Evolutionary conservation across 2,797 vertebrate genomes (phyloP), one percentile per base, ranked within the genome.

Genomic region (Dermochelys coriacea): DNA sequence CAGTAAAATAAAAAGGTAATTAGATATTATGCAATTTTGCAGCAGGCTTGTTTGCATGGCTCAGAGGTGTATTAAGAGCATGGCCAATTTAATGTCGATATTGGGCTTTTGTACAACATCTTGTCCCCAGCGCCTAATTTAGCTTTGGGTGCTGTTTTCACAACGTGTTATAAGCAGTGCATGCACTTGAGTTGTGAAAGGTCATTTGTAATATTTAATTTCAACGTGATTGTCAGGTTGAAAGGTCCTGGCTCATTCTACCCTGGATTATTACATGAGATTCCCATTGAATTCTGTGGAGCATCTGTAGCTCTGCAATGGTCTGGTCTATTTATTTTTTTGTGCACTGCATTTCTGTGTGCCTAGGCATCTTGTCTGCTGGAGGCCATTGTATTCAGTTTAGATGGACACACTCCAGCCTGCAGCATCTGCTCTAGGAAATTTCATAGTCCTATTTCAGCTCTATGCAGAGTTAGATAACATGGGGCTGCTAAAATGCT

Each of bases 221-320:
- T 68, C 64, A n/a, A 37, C 34, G 37, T 68, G n/a, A 68, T 9
- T 4, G 15, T 21, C 16, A 54, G 59, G 6, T 37, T 47, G 0
- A 0, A 90, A n/a, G 18, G 4, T 12, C 59, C 80, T 2, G 34
- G 25, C 4, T 82, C 0, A 3, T 87, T 87, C 57, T 59, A 74
- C 50, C 8, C 49, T 19, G 9, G 1, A 0, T 0, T 2, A 59
- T 27, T 41, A 41, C 29, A 2, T 11, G 27, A 29, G 25, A 77
- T 29, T 15, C 41, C 27, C 64, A 68, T 12, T 68, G 8, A 68
- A 37, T 37, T n/a, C n/a, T 18, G 3, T 37, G n/a, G 34, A 37
- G 29, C 41, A 47, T 4, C 18, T 27, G 14, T 5, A 52, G 59
- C 54, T 85, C 57, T 86, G 45, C 47, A 1, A 1, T 79, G 12